These are phyloP conservation scores for Drosophila sp. DNA, from an alignment of 1,140 invertebrate species.

Conservation along the genomic window DNA sequence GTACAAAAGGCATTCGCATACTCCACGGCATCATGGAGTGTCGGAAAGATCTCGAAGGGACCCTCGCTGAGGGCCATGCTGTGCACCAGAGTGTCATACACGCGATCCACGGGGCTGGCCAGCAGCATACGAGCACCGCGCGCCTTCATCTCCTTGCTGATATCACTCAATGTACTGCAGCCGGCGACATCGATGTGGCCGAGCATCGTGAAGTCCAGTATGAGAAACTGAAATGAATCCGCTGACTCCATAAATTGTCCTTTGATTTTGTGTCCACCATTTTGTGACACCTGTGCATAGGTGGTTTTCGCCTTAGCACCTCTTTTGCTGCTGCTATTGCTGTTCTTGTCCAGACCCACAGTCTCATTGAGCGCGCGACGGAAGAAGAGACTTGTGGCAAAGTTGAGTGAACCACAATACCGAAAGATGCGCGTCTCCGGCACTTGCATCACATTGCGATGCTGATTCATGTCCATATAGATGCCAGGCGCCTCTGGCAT, in stretches of 20 bases:
- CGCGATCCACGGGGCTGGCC: conserved; percentile 75
- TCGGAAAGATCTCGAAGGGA: conserved; percentile 80
- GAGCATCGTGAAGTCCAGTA: conserved; percentile 78
- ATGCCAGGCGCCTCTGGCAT: conserved; percentile 73
- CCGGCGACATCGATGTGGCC: conserved; percentile 81
- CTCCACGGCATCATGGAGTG: conserved; percentile 81
- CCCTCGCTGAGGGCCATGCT: conserved; percentile 80
- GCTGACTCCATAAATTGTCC: conserved; percentile 24
- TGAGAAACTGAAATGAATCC: conserved; percentile 53
- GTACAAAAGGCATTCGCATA: conserved; percentile 76
- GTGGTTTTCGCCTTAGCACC: conserved; percentile 38
- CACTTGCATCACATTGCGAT: conserved; percentile 73
- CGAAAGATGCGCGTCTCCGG: conserved; percentile 78
- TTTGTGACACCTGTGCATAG: conserved; percentile 58
- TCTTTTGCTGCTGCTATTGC: conserved; percentile 12
- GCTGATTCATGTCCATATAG: conserved; percentile 79
- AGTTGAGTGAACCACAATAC: conserved; percentile 80
- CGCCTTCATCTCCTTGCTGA: conserved; percentile 72
- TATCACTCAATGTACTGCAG: conserved; percentile 66
- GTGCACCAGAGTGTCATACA: conserved; percentile 80
- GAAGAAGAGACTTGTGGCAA: conserved; percentile 75
- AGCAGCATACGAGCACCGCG: conserved; percentile 65
- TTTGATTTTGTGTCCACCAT: conserved; percentile 46
- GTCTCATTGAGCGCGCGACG: conserved; percentile 66
- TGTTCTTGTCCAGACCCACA: conserved; percentile 61